These are phyloP conservation scores for Caradrina clavipalpis DNA, from an alignment of 2,888 invertebrate species.

Conservation along the genomic window DNA sequence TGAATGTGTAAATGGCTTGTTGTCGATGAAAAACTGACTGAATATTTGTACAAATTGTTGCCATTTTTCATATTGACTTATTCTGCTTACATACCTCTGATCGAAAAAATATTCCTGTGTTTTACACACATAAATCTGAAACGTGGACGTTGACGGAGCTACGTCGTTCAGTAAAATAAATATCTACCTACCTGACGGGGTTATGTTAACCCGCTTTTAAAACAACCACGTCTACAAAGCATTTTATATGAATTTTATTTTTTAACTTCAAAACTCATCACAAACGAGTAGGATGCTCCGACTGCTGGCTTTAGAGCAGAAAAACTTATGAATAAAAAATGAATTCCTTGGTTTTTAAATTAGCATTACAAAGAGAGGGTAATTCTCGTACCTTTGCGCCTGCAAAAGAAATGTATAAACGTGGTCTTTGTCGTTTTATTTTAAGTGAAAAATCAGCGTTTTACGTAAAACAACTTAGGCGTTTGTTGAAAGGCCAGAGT, in stretches of 20 bases:
- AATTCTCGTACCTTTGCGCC: constrained; percentile 88
- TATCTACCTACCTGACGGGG: constrained; percentile 39
- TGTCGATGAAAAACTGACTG: constrained; percentile 28
- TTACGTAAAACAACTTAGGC: constrained; percentile 58
- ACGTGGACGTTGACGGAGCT: constrained; percentile 55
- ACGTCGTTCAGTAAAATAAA: constrained; percentile 58
- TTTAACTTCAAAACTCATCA: constrained; percentile 83
- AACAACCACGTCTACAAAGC: constrained; percentile 67
- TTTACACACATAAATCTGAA: constrained; percentile 50
- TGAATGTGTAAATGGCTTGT: constrained; percentile 8
- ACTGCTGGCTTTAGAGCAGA: constrained; percentile 88
- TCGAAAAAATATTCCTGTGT: constrained; percentile 50
- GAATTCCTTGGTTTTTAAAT: constrained; percentile 91
- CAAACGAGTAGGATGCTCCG: constrained; percentile 86
- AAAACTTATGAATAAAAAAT: constrained; percentile 91
- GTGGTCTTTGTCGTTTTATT: constrained; percentile 84
- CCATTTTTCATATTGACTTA: constrained; percentile 51
- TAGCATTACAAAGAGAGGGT: constrained; percentile 90
- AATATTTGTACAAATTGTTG: constrained; percentile 35
- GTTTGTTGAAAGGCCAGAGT: constrained; percentile 24
- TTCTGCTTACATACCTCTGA: constrained; percentile 43
- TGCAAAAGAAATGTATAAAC: constrained; percentile 86
- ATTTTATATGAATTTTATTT: constrained; percentile 77
- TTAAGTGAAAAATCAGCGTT: constrained; percentile 84
- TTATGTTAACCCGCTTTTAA: constrained; percentile 62